phyloP scores from a whole-genome alignment of 2,797 vertebrate species.

The Bovichtus diacanthus region DNA sequence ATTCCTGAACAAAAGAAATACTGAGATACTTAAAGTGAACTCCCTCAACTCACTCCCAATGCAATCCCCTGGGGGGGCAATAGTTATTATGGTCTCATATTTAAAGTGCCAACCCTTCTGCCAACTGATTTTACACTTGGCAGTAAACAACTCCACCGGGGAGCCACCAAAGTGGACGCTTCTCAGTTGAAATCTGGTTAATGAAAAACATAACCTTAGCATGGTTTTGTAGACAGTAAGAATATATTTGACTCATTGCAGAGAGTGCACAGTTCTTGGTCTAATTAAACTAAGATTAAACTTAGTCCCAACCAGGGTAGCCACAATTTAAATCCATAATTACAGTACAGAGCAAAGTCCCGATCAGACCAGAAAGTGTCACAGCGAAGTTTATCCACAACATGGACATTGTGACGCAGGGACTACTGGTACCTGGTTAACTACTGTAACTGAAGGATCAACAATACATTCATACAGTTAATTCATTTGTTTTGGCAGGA shows the following conservation, averaged over 20 bases:
- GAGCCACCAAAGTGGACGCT: neutral
- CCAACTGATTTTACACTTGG: conserved; percentile 10
- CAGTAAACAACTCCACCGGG: conserved; percentile 5
- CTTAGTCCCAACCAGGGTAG: neutral
- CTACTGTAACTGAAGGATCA: neutral
- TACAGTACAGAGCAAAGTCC: neutral
- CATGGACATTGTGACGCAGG: neutral
- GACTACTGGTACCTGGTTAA: neutral
- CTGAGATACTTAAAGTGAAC: neutral
- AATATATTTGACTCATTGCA: neutral
- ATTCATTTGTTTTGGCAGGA: too few relatives aligned
- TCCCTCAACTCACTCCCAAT: neutral
- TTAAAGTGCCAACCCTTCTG: neutral
- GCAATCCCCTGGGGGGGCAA: neutral
- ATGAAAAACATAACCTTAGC: neutral
- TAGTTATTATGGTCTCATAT: conserved; percentile 14
- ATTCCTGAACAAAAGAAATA: neutral
- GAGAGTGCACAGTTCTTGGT: neutral
- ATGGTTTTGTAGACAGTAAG: neutral
- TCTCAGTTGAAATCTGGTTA: neutral
- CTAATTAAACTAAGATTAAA: neutral
- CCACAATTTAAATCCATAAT: neutral
- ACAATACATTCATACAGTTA: neutral
- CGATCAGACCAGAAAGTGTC: too few relatives aligned
- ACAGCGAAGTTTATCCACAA: neutral